Evolutionary conservation across 2,113 vertebrate species (phyloP), one percentile per base, ranked within the genome.

Genomic region (Pseudorectes ferrugineus): DNA sequence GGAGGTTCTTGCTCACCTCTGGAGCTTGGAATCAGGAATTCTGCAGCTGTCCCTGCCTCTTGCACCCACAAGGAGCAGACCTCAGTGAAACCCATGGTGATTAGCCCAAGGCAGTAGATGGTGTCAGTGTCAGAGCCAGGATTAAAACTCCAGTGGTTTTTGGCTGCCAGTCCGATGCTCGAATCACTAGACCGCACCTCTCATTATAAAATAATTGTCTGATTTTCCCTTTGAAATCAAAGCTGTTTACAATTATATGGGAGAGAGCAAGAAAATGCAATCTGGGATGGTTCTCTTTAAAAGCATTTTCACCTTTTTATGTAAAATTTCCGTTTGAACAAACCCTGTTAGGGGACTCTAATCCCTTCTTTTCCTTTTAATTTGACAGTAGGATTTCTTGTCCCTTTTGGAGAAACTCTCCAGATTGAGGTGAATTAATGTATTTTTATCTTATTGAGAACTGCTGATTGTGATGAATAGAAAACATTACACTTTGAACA

Each of bases 211-310:
- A 95, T 96, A 95, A 92, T 94, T 92, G 87, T 96, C 91, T 92
- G 95, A 93, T 96, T 95, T 95, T 95, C 85, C 55, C 94, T 96
- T 96, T 97, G 96, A 96, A 95, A 96, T 97, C 95, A 96, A 97
- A 96, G 96, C 92, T 97, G 87, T 93, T 95, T 95, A 95, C 89
- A 95, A 95, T 96, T 94, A 92, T 35, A 95, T 71, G 71, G 61
- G 73, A 92, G 92, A 95, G 89, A 93, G 70, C 26, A 4, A 93
- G 92, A 96, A 95, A 92, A 93, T 82, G 78, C 90, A 80, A 96
- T 55, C 92, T 90, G 68, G 78, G 87, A 76, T 83, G 54, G 59
- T 80, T 85, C 36, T 70, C 29, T 89, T 96, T 83, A 95, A 94
- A 96, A 92, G 89, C 59, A 55, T 88, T 93, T 92, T n/a, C 78